A percentile compares a stretch with the other conserved stretches of the same genome.
Conservation (phyloP, 2,797 vertebrate species). For the Novumbra hubbsi region DNA sequence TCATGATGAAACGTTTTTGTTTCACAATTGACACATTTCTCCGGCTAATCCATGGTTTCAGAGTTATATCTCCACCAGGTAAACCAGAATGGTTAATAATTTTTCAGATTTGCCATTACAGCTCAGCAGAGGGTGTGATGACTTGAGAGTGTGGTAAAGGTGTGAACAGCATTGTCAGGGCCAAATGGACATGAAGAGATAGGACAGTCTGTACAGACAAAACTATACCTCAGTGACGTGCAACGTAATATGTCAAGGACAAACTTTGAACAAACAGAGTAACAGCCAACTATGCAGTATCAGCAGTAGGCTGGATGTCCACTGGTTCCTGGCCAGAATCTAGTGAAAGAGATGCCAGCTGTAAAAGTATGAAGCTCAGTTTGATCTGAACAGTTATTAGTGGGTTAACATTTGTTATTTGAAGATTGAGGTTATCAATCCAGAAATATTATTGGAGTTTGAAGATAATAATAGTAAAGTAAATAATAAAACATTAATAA, state of each 20-base stretch:
- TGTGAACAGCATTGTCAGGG: constrained; percentile 12
- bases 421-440: no score
- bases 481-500: background rate
- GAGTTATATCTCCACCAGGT: constrained; percentile 7
- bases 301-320: background rate
- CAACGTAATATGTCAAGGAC: constrained; percentile 55
- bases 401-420: no score
- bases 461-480: background rate
- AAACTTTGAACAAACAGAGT: constrained; percentile 20
- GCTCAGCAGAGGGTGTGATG: constrained; percentile 29
- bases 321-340: background rate
- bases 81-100: constrained; percentile 2
- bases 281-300: constrained; percentile 5
- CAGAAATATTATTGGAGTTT: no score
- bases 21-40: constrained; percentile 4
- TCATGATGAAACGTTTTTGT: no score
- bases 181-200: constrained; percentile 32
- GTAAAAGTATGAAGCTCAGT: no score
- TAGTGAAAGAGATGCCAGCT: no score
- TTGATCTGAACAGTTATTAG: no score
- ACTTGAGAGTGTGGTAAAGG: constrained; percentile 57
- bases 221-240: constrained; percentile 63
- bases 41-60: constrained; percentile 4
- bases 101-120: constrained; percentile 24
- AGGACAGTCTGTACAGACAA: constrained; percentile 69